Evolutionary conservation across 2,113 vertebrate species (phyloP).

Genomic region (Boulengeromyrus knoepffleri): DNA sequence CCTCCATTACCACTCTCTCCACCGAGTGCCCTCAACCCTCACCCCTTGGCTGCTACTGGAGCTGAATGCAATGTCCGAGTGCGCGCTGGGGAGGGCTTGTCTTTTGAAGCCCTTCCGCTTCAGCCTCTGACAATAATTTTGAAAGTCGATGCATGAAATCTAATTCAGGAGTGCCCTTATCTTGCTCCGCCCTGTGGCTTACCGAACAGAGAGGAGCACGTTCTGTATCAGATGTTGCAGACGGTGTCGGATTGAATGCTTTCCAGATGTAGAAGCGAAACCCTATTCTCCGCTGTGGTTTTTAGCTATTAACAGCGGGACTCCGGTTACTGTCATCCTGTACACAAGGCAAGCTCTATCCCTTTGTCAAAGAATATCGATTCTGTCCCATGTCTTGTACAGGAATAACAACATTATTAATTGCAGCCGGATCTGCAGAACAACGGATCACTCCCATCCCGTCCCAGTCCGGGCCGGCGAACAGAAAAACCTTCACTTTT

Average conservation of each 20-base stretch:
- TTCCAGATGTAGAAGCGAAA: constrained; percentile 22
- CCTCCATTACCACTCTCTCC: background rate
- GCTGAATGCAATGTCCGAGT: background rate
- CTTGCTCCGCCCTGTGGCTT: constrained; percentile 9
- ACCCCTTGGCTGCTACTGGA: background rate
- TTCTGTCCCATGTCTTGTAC: constrained; percentile 38
- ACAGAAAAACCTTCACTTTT: background rate
- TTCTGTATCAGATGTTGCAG: constrained; percentile 28
- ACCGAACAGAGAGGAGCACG: background rate
- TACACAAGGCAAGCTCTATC: constrained; percentile 14
- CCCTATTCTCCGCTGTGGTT: constrained; percentile 15
- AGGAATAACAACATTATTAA: constrained; percentile 48
- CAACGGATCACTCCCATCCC: constrained; percentile 21
- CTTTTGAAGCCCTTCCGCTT: constrained; percentile 6
- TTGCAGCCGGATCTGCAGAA: constrained; percentile 32
- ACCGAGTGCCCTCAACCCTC: background rate
- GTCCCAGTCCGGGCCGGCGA: background rate
- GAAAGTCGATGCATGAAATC: constrained; percentile 22
- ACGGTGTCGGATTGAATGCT: constrained; percentile 17
- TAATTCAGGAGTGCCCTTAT: constrained; percentile 34
- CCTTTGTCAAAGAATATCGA: constrained; percentile 30
- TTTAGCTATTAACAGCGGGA: constrained; percentile 2
- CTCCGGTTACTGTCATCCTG: constrained; percentile 21
- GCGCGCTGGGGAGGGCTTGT: background rate
- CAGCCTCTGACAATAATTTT: background rate